Conservation (phyloP, 1,140 invertebrate genomes). For the Sweltsa coloradensis region DNA sequence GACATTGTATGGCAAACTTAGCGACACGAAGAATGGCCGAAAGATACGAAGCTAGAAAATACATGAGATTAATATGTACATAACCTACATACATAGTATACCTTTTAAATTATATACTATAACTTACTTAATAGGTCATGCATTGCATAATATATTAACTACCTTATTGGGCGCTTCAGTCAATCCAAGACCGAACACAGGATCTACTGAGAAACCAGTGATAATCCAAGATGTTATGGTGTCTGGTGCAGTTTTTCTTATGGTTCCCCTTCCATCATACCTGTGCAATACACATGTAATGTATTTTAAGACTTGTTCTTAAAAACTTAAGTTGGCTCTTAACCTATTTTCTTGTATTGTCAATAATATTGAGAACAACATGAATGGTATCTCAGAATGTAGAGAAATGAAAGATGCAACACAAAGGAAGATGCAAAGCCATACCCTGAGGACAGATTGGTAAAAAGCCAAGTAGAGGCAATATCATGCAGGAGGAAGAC, state of each 20-base stretch:
- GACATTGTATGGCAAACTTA: conserved; percentile 81
- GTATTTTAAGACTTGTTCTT: background rate
- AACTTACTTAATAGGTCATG: conserved; percentile 4
- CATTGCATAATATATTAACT: conserved; percentile 5
- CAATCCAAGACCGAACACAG: conserved; percentile 71
- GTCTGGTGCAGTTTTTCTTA: conserved; percentile 55
- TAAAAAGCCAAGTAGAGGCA: conserved; percentile 71
- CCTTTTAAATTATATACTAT: no score
- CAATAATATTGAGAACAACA: conserved; percentile 15
- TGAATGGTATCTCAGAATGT: background rate
- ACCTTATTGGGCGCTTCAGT: conserved; percentile 56
- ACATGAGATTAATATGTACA: background rate
- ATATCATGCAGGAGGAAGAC: conserved; percentile 62
- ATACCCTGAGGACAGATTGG: conserved; percentile 67
- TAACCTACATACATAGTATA: no score
- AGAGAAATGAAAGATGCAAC: conserved; percentile 13
- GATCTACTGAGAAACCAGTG: conserved; percentile 83
- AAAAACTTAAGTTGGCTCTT: background rate
- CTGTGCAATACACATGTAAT: conserved; percentile 5
- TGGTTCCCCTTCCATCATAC: conserved; percentile 5
- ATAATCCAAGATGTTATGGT: conserved; percentile 89
- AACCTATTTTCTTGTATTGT: background rate
- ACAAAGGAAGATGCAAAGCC: conserved; percentile 19
- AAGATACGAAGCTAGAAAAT: conserved; percentile 59
- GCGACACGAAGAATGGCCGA: conserved; percentile 74